Percentiles rank a stretch among this genome's conserved stretches.
Evolutionary conservation across 2,797 vertebrate species (phyloP).

Genomic region (Paratrypauchen microcephalus): DNA sequence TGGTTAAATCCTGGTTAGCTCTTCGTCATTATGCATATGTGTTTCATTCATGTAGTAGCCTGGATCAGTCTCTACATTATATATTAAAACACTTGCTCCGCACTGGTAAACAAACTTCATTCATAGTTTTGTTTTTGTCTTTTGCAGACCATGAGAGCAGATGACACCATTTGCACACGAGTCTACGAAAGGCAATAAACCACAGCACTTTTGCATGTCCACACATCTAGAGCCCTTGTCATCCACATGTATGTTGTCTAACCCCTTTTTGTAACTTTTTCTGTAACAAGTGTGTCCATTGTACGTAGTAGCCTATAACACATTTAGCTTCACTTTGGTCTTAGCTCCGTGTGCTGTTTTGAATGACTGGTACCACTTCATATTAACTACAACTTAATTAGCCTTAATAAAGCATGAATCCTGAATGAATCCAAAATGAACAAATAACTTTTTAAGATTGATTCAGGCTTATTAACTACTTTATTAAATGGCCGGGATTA

Average conservation of each 20-base stretch:
- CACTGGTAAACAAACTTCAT: neutral
- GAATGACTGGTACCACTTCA: neutral
- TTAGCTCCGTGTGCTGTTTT: conserved; percentile 25
- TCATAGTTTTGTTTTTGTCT: conserved; percentile 11
- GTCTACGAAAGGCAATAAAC: conserved; percentile 77
- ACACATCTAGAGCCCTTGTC: conserved; percentile 17
- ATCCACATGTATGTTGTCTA: conserved; percentile 28
- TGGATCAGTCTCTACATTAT: neutral
- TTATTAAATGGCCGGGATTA: no score
- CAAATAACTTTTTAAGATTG: no score
- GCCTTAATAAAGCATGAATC: no score
- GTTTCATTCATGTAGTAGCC: no score
- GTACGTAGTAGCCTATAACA: conserved; percentile 27
- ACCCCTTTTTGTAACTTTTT: conserved; percentile 45
- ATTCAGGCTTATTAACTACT: no score
- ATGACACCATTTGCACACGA: conserved; percentile 77
- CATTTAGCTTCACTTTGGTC: conserved; percentile 36
- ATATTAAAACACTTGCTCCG: neutral
- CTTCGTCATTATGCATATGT: no score
- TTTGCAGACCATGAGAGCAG: conserved; percentile 78
- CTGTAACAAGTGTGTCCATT: conserved; percentile 32
- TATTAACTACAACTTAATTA: no score
- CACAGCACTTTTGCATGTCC: conserved; percentile 49
- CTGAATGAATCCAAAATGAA: no score
- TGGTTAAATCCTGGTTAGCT: neutral